Percentiles rank a stretch among this genome's conserved stretches.
These are phyloP conservation scores for Psilanteris sp. DNA, from an alignment of 1,140 invertebrate species.

Conservation along the genomic window DNA sequence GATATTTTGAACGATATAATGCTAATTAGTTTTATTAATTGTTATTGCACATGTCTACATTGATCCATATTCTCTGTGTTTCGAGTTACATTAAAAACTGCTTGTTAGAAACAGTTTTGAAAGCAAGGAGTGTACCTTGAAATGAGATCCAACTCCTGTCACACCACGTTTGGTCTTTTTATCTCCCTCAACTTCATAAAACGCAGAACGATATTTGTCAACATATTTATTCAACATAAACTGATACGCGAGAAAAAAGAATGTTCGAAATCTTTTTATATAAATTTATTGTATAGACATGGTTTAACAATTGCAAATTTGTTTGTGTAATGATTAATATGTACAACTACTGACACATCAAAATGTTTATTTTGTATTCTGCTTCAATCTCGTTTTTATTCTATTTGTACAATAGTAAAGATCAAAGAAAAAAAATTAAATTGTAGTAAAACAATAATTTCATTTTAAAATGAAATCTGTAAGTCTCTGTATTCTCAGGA, in stretches of 20 bases:
- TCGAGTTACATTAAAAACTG: conserved; percentile 38
- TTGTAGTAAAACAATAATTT: no score
- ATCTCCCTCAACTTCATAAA: conserved; percentile 63
- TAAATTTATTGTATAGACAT: conserved; percentile 18
- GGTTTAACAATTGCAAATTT: conserved; percentile 6
- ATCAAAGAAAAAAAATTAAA: no score
- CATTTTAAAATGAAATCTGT: no score
- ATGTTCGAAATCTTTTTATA: no score
- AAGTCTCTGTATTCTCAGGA: no score
- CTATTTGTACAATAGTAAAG: no score
- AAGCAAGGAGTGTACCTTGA: conserved; percentile 63
- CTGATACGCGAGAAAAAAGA: no score
- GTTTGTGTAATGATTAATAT: no score
- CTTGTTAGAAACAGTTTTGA: conserved; percentile 53
- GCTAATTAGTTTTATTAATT: conserved; percentile 50
- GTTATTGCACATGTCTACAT: conserved; percentile 10
- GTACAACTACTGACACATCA: conserved; percentile 1
- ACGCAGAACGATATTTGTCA: conserved; percentile 60
- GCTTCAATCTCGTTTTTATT: no score
- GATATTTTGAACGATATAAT: no score
- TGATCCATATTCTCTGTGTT: conserved; percentile 14
- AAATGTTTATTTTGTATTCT: conserved; percentile 12
- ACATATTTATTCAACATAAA: conserved; percentile 39
- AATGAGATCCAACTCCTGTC: conserved; percentile 53
- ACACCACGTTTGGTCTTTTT: conserved; percentile 60